Evolutionary conservation across 2,113 vertebrate genomes (phyloP), one percentile per base, ranked within the genome.

Genomic region (Struthio camelus): DNA sequence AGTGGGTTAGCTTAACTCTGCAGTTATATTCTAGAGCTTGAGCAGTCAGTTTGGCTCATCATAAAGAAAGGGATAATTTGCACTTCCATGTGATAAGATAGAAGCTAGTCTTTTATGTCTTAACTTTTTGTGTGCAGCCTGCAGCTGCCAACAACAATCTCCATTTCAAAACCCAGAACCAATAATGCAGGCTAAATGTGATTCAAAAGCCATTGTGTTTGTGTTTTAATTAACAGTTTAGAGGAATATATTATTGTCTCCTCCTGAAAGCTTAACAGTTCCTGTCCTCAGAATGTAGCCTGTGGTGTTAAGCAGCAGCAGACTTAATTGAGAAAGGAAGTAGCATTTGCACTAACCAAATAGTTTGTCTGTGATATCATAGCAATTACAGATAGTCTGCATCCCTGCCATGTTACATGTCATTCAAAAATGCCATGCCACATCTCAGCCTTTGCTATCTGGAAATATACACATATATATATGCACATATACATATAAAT

Each of bases 101-200:
- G 85, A 96, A 97, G 95, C 97, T 89, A 89, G 61, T 81, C 59
- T 94, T 88, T 72, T 76, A 83, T 80, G 64, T 86, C 69, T 91
- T 87, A 93, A 85, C 76, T 80, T 95, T 89, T 89, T 78, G 54
- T 88, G 59, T 70, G 85, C 42, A 96, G 48, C 80, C 71, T 84
- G 70, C 85, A 97, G 89, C 91, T 97, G 92, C 73, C 85, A 96
- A 80, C 93, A 94, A 46, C 48, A 36, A 89, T 92, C 65, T 93
- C 75, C 36, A 75, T 97, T 96, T 95, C 94, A 92, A 96, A 95
- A 94, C 38, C 42, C 50, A 79, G 91, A 93, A 85, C 42, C 78
- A 96, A 95, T 66, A 92, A 85, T 70, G 7, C 46, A 54, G 75
- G 20, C 70, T 93, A 91, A 94, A 86, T 88, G 48, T 71, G 71